Conservation (phyloP, 2,888 invertebrate species). For the Diarsia dahlii region DNA sequence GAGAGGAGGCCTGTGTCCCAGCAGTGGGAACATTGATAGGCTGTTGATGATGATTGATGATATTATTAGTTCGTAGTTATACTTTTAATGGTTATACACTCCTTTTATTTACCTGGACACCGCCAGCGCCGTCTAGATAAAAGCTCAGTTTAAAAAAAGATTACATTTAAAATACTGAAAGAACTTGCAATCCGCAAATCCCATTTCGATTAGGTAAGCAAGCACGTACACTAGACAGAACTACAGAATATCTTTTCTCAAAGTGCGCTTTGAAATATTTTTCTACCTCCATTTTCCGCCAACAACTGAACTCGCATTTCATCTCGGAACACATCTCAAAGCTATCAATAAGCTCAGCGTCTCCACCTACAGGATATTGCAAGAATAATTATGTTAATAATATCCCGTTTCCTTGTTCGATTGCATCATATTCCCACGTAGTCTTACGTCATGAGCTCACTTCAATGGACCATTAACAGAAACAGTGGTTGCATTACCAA, state of each 20-base stretch:
- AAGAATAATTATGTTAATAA: slow-evolving; percentile 73
- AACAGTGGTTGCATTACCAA: slow-evolving; percentile 73
- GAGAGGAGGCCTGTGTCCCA: too few species aligned
- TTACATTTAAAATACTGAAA: slow-evolving; percentile 33
- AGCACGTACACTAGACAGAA: slow-evolving; percentile 21
- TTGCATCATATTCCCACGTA: slow-evolving; percentile 82
- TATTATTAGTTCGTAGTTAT: slow-evolving; percentile 26
- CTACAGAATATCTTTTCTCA: not conserved
- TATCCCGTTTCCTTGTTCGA: slow-evolving; percentile 74
- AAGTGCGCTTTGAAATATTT: slow-evolving; percentile 9
- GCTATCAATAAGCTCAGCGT: slow-evolving; percentile 62
- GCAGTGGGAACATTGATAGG: too few species aligned
- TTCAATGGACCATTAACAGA: slow-evolving; percentile 79
- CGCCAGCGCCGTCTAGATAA: not conserved
- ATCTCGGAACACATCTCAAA: slow-evolving; percentile 52
- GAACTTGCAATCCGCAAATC: slow-evolving; percentile 23
- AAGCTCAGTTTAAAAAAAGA: slow-evolving; percentile 33
- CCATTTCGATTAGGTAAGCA: slow-evolving; percentile 27
- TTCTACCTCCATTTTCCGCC: slow-evolving; percentile 15
- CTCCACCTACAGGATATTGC: slow-evolving; percentile 73
- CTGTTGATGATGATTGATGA: too few species aligned
- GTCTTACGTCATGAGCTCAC: slow-evolving; percentile 80
- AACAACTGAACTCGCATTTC: slow-evolving; percentile 36
- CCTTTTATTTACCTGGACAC: not conserved
- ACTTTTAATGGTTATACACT: slow-evolving; percentile 14